Percentiles rank a stretch among this genome's conserved stretches.
These are phyloP conservation scores for Drosophila bifasciata DNA, from an alignment of 1,140 invertebrate species.

Conservation along the genomic window DNA sequence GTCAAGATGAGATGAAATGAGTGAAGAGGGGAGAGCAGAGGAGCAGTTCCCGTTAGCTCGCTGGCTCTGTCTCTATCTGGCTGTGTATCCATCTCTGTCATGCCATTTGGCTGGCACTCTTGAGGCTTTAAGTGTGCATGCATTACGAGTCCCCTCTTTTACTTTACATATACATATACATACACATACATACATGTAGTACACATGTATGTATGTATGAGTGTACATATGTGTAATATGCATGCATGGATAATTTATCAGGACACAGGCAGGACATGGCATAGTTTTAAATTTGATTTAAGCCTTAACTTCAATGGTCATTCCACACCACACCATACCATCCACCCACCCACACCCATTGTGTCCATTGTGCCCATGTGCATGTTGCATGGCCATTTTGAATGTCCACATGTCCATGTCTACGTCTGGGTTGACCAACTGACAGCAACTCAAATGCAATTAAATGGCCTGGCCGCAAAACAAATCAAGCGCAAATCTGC, in stretches of 20 bases:
- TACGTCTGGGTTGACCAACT: constrained; percentile 8
- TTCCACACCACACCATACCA: no score
- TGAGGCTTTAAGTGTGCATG: constrained; percentile 72
- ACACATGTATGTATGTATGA: no score
- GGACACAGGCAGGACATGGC: constrained; percentile 4
- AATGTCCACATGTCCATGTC: constrained; percentile 4
- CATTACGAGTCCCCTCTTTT: constrained; percentile 38
- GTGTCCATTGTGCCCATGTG: neutral
- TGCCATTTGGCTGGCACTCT: constrained; percentile 72
- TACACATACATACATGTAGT: no score
- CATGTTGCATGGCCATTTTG: no score
- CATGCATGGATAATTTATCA: constrained; percentile 62
- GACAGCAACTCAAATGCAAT: constrained; percentile 44
- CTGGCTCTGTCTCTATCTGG: constrained; percentile 31
- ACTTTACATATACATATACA: neutral
- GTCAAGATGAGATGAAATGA: constrained; percentile 19
- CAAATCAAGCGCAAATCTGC: constrained; percentile 36
- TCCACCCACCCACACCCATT: no score
- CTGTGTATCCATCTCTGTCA: constrained; percentile 63
- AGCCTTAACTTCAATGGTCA: constrained; percentile 8
- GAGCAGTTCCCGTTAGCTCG: constrained; percentile 22
- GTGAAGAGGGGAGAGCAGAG: no score
- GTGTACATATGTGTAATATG: no score
- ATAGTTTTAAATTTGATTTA: constrained; percentile 58
- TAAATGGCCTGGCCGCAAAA: constrained; percentile 37